phyloP scores from a whole-genome alignment of 2,113 vertebrate species.

The Panthera uncia region DNA sequence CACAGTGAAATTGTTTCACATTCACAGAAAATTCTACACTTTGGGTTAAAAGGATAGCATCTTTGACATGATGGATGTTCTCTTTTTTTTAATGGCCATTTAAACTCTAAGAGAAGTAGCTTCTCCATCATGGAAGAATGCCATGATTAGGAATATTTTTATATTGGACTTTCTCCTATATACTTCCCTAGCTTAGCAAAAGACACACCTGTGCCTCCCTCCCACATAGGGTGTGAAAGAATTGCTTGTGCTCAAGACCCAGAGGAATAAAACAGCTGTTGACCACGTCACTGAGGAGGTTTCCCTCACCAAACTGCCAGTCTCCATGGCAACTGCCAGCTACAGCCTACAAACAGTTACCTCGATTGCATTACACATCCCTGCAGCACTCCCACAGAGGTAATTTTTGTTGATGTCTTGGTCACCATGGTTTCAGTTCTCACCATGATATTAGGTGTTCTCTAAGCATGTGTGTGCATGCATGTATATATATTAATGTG shows the following conservation, averaged over 20 bases:
- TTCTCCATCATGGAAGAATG: constrained; percentile 6
- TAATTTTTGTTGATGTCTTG: constrained; percentile 84
- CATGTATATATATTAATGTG: neutral
- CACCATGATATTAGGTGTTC: accelerated
- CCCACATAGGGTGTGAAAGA: constrained; percentile 67
- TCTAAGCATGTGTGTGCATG: neutral
- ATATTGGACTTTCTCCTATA: neutral
- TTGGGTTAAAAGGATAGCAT: neutral
- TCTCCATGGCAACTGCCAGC: constrained; percentile 84
- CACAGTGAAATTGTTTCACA: neutral
- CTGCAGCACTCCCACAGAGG: constrained; percentile 82
- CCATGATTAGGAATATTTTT: neutral
- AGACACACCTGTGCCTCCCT: constrained; percentile 76
- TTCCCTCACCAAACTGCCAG: constrained; percentile 82
- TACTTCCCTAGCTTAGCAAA: neutral
- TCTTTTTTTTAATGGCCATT: neutral
- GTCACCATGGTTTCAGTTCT: constrained; percentile 81
- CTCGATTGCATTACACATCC: constrained; percentile 73
- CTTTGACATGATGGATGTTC: neutral
- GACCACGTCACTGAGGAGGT: constrained; percentile 79
- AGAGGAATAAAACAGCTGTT: constrained; percentile 74
- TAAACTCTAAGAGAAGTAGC: neutral
- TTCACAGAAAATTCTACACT: neutral
- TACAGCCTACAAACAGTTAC: constrained; percentile 87
- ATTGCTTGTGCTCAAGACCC: neutral